Base-by-base conservation (phyloP, 2,113 vertebrate species). In the Pachyramphus minor region DNA sequence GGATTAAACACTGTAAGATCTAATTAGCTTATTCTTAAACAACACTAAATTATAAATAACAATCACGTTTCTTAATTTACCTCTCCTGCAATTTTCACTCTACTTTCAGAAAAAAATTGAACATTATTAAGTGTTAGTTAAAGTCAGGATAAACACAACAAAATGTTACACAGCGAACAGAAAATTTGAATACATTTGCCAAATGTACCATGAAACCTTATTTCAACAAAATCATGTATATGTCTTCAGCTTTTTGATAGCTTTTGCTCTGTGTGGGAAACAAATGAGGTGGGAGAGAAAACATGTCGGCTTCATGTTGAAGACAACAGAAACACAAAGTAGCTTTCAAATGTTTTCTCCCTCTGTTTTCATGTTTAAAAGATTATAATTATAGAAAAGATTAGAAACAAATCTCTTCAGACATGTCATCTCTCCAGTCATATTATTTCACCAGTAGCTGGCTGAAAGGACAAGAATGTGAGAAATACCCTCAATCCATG, bases 41-140 rank as follows among this genome's bases (percentile, higher is more conserved):
- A 93, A 94, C 60, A 55, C 39, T 14, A 91, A 92, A 81, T 94
- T 82, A 84, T 78, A 89, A 95, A 89, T 60, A 87, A 45, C 22
- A 92, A 58, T 87, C 44, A 82, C 0, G 0, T 84, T 82, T 90
- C 58, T 84, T 89, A 84, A 87, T 84, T 92, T 87, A 56, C 22
- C 5, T 86, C 30, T 82, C 30, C 39, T 66, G 50, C 13, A 53
- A 53, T 68, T 75, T 87, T 82, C 71, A 79, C 56, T 82, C 44
- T 85, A 56, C 15, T 63, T 84, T 60, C n/a, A 66, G 55, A 42
- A 63, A 81, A 84, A 82, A 82, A 56, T 0, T 6, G 4, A 69
- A 45, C 20, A 68, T 42, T 67, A 49, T 60, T 50, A 89, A 33
- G 1, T 35, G n/a, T 68, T 84, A 45, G 39, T 53, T 68, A 60